Conservation (phyloP, 1,140 invertebrate species). For the Steinernema feltiae region DNA sequence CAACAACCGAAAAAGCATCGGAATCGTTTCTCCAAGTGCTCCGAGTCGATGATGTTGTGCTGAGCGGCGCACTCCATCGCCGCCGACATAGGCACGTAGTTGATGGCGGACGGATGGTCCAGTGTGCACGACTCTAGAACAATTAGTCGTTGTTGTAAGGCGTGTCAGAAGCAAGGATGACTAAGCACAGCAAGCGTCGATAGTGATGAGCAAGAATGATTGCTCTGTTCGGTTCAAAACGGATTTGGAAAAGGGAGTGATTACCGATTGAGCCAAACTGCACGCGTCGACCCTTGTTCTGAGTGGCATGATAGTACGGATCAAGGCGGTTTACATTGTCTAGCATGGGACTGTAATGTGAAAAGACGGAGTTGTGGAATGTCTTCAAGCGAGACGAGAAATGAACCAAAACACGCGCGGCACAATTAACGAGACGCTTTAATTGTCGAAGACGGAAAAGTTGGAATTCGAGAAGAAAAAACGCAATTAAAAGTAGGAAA, state of each 20-base stretch:
- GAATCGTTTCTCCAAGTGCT: constrained; percentile 23
- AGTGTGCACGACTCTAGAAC: constrained; percentile 8
- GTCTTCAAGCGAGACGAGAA: neutral
- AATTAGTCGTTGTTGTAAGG: neutral
- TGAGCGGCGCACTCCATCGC: neutral
- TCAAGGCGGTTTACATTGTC: neutral
- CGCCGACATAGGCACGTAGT: constrained; percentile 6
- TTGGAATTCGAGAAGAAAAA: neutral
- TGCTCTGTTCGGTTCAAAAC: neutral
- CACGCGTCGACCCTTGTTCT: neutral
- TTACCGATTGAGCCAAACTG: constrained; percentile 8
- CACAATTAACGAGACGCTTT: neutral
- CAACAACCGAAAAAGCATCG: constrained; percentile 30
- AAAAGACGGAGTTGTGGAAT: neutral
- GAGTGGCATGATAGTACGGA: neutral
- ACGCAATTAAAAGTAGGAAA: constrained; percentile 5
- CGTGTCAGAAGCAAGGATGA: neutral
- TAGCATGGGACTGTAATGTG: neutral
- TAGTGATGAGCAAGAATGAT: neutral
- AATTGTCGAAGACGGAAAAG: too few relatives aligned
- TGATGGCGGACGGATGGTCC: neutral
- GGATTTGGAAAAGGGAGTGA: neutral
- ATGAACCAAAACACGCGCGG: neutral
- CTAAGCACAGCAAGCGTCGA: too few relatives aligned
- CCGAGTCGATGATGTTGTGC: constrained; percentile 3